Evolutionary conservation across 2,797 vertebrate species (phyloP).

Genomic region (Sebastes jordani): DNA sequence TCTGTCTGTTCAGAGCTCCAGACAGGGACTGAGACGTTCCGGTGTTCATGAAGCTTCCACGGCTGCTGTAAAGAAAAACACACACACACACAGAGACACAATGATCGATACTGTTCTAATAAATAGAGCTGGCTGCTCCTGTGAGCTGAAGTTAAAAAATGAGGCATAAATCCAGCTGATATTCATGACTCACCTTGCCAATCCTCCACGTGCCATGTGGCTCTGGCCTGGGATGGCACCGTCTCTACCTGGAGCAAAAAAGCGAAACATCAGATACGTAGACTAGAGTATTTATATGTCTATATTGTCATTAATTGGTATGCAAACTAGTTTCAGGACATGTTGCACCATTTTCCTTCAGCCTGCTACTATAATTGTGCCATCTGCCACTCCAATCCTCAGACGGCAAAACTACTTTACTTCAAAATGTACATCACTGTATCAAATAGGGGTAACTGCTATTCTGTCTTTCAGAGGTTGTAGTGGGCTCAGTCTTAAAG

Average conservation of each 20-base stretch:
- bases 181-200: slow-evolving; percentile 83
- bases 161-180: neutral
- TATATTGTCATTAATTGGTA: neutral
- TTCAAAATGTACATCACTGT: neutral
- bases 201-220: slow-evolving; percentile 88
- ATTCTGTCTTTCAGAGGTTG: no score
- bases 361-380: no score
- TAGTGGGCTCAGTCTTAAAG: no score
- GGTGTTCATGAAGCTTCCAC: slow-evolving; percentile 86
- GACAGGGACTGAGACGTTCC: slow-evolving; percentile 85
- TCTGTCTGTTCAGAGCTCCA: slow-evolving; percentile 83
- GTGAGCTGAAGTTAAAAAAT: no score
- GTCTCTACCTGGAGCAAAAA: slow-evolving; percentile 81
- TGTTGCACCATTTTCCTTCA: neutral
- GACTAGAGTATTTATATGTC: no score
- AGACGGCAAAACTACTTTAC: neutral
- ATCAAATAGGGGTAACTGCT: no score
- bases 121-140: neutral
- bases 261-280: neutral
- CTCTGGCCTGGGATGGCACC: slow-evolving; percentile 85
- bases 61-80: slow-evolving; percentile 65
- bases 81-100: neutral
- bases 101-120: neutral
- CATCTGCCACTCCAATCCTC: neutral
- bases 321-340: neutral